Conservation (phyloP, 1,140 invertebrate genomes). For the Bombus sylvicola region DNA sequence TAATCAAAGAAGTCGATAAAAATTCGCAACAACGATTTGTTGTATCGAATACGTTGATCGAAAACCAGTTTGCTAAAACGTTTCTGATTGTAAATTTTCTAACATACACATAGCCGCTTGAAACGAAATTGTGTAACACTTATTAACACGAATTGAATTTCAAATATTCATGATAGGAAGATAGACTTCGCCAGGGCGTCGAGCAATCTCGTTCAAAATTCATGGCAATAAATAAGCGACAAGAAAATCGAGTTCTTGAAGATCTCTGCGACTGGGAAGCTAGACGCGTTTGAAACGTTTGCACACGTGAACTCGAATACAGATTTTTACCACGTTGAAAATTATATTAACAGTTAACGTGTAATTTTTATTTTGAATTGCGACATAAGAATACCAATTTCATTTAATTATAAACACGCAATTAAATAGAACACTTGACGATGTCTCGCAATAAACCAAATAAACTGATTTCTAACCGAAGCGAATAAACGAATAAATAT, state of each 20-base stretch:
- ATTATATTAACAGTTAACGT: not conserved
- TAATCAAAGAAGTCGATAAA: not conserved
- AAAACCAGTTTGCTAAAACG: not conserved
- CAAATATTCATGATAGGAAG: constrained; percentile 25
- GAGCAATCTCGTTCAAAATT: not conserved
- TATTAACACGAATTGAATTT: constrained; percentile 33
- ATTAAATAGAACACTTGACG: too few species aligned
- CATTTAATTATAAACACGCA: too few species aligned
- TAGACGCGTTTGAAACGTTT: not conserved
- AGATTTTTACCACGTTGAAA: constrained; percentile 26
- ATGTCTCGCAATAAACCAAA: not conserved
- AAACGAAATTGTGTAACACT: not conserved
- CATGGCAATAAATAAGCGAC: constrained; percentile 23
- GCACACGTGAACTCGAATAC: constrained; percentile 6
- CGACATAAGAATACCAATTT: too few species aligned
- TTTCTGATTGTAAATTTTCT: not conserved
- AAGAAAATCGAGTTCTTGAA: not conserved
- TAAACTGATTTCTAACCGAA: not conserved
- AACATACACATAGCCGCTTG: not conserved
- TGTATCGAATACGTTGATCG: constrained; percentile 8
- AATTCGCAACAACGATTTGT: not conserved
- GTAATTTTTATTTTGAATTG: not conserved
- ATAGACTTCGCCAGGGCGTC: not conserved
- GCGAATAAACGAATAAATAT: not conserved
- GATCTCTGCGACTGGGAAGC: not conserved